Conservation (phyloP, 2,797 vertebrate genomes). For the Phataginus tetradactyla region DNA sequence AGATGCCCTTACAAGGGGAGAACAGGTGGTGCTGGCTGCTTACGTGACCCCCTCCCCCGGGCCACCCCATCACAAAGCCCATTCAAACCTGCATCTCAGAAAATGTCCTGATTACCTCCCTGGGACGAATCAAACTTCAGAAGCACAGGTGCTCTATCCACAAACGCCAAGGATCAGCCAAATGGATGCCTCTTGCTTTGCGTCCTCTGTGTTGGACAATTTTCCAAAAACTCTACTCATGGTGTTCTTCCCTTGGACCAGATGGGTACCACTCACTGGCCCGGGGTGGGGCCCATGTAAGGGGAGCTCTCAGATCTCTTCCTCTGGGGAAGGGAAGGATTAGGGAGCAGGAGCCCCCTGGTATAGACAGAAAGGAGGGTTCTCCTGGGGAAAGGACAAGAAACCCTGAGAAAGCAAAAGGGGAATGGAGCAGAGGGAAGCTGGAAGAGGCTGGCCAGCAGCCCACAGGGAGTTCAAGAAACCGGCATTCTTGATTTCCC, state of each 20-base stretch:
- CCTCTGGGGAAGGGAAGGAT: background rate
- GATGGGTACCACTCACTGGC: background rate
- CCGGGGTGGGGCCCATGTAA: background rate
- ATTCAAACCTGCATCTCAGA: background rate
- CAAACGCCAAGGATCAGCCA: background rate
- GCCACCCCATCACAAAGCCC: background rate
- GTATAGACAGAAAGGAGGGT: background rate
- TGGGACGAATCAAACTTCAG: background rate
- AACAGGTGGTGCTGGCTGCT: background rate
- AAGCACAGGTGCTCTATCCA: background rate
- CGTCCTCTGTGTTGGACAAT: fast-evolving
- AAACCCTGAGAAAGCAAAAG: background rate
- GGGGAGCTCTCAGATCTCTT: background rate
- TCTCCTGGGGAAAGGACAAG: background rate
- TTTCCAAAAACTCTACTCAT: background rate
- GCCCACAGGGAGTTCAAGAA: background rate
- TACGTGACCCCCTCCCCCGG: fast-evolving
- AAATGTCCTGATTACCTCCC: background rate
- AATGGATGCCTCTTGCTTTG: background rate
- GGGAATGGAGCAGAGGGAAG: background rate
- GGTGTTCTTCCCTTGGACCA: background rate
- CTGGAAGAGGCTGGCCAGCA: background rate
- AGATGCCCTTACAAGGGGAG: background rate
- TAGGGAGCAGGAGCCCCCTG: background rate
- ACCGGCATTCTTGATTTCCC: background rate